Percentiles rank a stretch among this genome's conserved stretches.
Evolutionary conservation across 2,888 invertebrate genomes (phyloP).

Genomic region (Oscheius sp.): DNA sequence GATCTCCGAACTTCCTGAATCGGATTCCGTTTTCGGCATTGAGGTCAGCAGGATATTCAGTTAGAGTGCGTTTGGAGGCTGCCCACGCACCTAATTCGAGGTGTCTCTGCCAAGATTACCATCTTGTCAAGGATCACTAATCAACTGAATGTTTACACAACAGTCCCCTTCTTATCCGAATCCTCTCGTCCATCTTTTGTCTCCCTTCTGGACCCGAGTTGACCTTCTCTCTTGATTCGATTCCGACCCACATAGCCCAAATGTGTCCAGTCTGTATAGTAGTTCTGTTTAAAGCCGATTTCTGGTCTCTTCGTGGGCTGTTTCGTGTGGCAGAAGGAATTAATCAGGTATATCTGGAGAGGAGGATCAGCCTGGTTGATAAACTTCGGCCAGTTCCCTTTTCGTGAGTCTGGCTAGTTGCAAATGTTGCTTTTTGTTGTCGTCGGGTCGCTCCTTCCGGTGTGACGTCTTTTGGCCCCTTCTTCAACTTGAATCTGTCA

Average conservation of each 20-base stretch:
- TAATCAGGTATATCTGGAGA: background rate
- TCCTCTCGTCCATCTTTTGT: too few relatives aligned
- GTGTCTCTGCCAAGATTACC: background rate
- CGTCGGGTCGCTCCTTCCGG: too few relatives aligned
- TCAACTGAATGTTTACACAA: too few relatives aligned
- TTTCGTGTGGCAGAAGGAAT: slow-evolving; percentile 7
- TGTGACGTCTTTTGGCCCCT: too few relatives aligned
- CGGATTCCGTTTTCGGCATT: slow-evolving; percentile 5
- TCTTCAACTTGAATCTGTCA: too few relatives aligned
- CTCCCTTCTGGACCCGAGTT: background rate
- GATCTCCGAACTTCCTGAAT: slow-evolving; percentile 6
- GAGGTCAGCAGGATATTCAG: slow-evolving; percentile 22
- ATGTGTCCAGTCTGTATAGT: background rate
- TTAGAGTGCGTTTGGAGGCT: slow-evolving; percentile 1
- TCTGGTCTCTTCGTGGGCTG: slow-evolving; percentile 6
- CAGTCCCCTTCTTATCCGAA: too few relatives aligned
- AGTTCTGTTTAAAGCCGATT: background rate
- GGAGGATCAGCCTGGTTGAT: too few relatives aligned
- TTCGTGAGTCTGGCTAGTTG: too few relatives aligned
- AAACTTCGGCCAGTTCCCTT: too few relatives aligned
- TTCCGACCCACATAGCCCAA: slow-evolving; percentile 1
- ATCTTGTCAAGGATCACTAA: too few relatives aligned
- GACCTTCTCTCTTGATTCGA: slow-evolving; percentile 5
- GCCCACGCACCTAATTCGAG: slow-evolving; percentile 20
- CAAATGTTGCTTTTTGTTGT: too few relatives aligned